phyloP scores from a whole-genome alignment of 2,113 vertebrate species.

The Salvelinus sp. region DNA sequence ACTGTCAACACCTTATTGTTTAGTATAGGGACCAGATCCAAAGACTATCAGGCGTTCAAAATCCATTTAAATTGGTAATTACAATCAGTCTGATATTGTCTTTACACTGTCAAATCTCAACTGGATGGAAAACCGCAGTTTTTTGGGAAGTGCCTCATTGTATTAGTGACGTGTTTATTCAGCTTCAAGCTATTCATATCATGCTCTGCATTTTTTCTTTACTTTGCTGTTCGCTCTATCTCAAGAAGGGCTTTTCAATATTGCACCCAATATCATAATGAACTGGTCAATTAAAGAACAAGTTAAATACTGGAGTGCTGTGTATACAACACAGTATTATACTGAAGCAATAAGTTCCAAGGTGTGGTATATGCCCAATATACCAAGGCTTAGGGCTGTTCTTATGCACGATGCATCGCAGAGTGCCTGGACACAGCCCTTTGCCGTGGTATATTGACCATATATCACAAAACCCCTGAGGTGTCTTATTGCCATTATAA shows the following conservation, averaged over 20 bases:
- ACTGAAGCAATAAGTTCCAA: too few relatives aligned
- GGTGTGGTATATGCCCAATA: too few relatives aligned
- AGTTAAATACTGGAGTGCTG: neutral
- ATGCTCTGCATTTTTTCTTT: constrained; percentile 16
- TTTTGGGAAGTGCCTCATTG: neutral
- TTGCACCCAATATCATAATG: neutral
- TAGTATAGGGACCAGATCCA: too few relatives aligned
- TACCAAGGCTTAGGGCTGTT: too few relatives aligned
- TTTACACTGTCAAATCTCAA: neutral
- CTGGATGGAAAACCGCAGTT: constrained; percentile 16
- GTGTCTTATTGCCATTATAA: too few relatives aligned
- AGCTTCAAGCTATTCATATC: constrained; percentile 23
- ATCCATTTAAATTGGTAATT: too few relatives aligned
- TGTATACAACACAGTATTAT: neutral
- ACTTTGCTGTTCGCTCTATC: constrained; percentile 23
- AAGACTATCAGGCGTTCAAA: too few relatives aligned
- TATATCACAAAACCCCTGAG: too few relatives aligned
- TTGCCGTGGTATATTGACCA: too few relatives aligned
- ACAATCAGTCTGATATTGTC: neutral
- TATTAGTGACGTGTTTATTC: constrained; percentile 2
- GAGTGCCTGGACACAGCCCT: too few relatives aligned
- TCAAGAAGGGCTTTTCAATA: neutral
- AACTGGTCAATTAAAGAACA: neutral
- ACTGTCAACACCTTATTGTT: too few relatives aligned
- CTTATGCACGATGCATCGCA: too few relatives aligned